phyloP scores from a whole-genome alignment of 2,888 invertebrate genomes.

The Chrysodeixis includens region DNA sequence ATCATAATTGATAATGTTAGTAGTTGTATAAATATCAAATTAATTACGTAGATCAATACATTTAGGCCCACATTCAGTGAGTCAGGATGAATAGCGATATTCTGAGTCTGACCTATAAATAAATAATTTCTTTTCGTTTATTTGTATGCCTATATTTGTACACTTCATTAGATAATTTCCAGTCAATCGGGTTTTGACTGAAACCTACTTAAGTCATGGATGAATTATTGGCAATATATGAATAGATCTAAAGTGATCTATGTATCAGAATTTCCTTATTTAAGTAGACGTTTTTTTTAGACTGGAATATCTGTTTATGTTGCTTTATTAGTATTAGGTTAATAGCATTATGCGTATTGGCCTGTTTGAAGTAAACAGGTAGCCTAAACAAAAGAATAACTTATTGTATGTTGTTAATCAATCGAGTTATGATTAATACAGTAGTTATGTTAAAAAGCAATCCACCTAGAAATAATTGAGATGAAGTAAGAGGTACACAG shows the following conservation, averaged over 20 bases:
- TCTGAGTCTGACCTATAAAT: constrained; percentile 16
- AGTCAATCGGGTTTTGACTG: constrained; percentile 47
- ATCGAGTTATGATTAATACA: too few species aligned
- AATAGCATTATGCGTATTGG: too few species aligned
- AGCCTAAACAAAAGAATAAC: too few species aligned
- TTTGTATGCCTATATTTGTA: constrained; percentile 30
- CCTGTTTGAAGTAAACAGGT: too few species aligned
- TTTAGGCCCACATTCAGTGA: neutral
- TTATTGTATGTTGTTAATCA: too few species aligned
- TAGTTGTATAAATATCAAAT: neutral
- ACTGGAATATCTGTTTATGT: neutral
- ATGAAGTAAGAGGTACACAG: too few species aligned
- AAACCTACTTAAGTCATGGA: constrained; percentile 1
- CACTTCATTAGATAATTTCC: constrained; percentile 39
- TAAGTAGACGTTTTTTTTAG: neutral
- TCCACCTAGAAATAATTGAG: too few species aligned
- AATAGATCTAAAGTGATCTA: neutral
- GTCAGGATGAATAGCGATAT: constrained; percentile 15
- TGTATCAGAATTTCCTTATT: neutral
- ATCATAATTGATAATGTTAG: neutral
- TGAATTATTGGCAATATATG: neutral
- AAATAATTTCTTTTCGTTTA: constrained; percentile 36
- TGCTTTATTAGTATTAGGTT: neutral
- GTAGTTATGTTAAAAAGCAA: too few species aligned
- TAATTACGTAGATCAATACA: neutral